Evolutionary conservation across 2,113 vertebrate genomes (phyloP).

Genomic region (Cairina moschata): DNA sequence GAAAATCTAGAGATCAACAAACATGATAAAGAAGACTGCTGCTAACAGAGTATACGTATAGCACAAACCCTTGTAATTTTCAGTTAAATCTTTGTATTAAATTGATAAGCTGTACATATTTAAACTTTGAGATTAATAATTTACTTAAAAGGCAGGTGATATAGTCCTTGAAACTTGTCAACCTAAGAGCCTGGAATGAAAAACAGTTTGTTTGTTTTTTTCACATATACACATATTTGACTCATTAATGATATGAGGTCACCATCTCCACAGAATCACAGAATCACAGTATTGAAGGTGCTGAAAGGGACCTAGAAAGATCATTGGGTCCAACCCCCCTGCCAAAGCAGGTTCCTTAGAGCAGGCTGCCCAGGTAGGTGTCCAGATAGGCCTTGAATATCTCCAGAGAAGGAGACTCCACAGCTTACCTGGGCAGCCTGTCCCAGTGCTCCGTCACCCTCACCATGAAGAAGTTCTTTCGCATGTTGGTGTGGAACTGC

Average conservation of each 20-base stretch:
- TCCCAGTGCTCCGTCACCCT: too few species aligned
- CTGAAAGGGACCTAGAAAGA: too few species aligned
- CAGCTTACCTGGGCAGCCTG: too few species aligned
- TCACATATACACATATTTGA: neutral
- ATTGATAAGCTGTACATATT: neutral
- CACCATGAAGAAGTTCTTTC: too few species aligned
- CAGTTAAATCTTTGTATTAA: neutral
- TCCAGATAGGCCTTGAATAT: too few species aligned
- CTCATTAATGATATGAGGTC: neutral
- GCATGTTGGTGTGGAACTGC: too few species aligned
- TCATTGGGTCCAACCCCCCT: too few species aligned
- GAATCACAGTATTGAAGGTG: too few species aligned
- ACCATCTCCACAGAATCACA: neutral
- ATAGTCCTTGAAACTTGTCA: neutral
- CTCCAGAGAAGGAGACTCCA: too few species aligned
- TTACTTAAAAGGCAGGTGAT: neutral
- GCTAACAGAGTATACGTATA: neutral
- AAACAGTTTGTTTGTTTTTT: neutral
- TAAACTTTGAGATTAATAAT: neutral
- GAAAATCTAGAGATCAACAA: conserved; percentile 81
- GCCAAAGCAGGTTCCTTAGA: too few species aligned
- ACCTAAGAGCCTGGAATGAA: rapidly evolving
- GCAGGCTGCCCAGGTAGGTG: too few species aligned
- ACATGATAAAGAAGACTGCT: neutral
- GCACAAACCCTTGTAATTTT: neutral